Evolutionary conservation across 2,797 vertebrate species (phyloP).

Genomic region (Leucoraja ocellata): DNA sequence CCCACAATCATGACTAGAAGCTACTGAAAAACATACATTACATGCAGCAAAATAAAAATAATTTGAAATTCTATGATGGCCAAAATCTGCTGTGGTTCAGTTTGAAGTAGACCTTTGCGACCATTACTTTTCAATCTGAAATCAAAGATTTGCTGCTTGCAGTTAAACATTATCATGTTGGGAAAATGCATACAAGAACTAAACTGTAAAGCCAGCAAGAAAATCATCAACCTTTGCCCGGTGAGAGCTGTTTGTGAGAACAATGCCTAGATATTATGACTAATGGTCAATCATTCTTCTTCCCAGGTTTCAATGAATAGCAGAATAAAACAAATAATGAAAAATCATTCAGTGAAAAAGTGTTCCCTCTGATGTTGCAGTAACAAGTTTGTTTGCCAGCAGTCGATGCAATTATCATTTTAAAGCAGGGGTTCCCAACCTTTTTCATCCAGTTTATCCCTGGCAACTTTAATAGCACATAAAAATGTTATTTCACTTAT

Average conservation of each 20-base stretch:
- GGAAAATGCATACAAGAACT: not conserved
- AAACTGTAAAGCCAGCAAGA: not conserved
- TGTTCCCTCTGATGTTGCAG: not conserved
- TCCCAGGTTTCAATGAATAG: not conserved
- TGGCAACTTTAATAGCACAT: too few species aligned
- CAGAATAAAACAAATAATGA: constrained; percentile 9
- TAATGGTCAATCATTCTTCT: not conserved
- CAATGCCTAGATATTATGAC: not conserved
- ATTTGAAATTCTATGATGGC: not conserved
- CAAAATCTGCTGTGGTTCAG: not conserved
- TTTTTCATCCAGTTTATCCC: too few species aligned
- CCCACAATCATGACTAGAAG: not conserved
- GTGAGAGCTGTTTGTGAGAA: not conserved
- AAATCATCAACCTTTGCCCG: not conserved
- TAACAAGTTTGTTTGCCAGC: not conserved
- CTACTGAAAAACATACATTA: not conserved
- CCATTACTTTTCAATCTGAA: not conserved
- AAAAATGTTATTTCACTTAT: too few species aligned
- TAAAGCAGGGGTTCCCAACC: not conserved
- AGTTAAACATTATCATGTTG: not conserved
- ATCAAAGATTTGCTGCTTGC: not conserved
- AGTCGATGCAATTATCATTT: too few species aligned
- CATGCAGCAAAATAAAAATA: not conserved
- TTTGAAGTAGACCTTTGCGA: not conserved
- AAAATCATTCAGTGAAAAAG: not conserved